Percentiles rank a stretch among this genome's conserved stretches.
Conservation (phyloP, 2,797 vertebrate genomes). For the Hydrolagus colliei region DNA sequence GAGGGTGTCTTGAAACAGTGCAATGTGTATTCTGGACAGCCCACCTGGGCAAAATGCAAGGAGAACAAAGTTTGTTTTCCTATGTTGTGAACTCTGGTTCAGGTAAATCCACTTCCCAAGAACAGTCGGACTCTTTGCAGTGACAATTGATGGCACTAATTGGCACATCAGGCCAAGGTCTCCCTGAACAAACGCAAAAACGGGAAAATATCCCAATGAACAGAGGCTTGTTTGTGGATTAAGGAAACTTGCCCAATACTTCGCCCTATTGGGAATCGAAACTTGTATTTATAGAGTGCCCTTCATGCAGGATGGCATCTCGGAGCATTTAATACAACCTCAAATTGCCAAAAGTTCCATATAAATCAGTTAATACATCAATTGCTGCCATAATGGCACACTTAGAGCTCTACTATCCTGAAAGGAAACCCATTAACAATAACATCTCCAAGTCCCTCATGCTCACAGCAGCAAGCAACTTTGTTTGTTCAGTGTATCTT, state of each 20-base stretch:
- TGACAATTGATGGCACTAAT: slow-evolving; percentile 24
- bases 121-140: slow-evolving; percentile 12
- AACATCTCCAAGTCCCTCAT: slow-evolving; percentile 1
- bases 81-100: not conserved
- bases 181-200: slow-evolving; percentile 16
- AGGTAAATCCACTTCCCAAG: not conserved
- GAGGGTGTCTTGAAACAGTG: too few species aligned
- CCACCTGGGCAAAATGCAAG: not conserved
- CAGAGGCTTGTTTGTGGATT: too few species aligned
- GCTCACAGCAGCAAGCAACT: not conserved
- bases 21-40: not conserved
- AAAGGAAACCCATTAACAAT: slow-evolving; percentile 27
- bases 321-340: not conserved
- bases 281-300: too few species aligned
- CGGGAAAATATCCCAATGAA: slow-evolving; percentile 15
- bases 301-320: too few species aligned
- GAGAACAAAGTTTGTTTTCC: not conserved
- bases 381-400: slow-evolving; percentile 23
- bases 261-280: too few species aligned
- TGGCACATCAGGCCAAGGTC: not conserved
- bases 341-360: slow-evolving; percentile 1
- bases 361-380: slow-evolving; percentile 30
- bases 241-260: too few species aligned
- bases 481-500: slow-evolving; percentile 2
- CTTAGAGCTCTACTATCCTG: slow-evolving; percentile 19